Conservation (phyloP, 2,797 vertebrate species). For the Dermochelys coriacea region DNA sequence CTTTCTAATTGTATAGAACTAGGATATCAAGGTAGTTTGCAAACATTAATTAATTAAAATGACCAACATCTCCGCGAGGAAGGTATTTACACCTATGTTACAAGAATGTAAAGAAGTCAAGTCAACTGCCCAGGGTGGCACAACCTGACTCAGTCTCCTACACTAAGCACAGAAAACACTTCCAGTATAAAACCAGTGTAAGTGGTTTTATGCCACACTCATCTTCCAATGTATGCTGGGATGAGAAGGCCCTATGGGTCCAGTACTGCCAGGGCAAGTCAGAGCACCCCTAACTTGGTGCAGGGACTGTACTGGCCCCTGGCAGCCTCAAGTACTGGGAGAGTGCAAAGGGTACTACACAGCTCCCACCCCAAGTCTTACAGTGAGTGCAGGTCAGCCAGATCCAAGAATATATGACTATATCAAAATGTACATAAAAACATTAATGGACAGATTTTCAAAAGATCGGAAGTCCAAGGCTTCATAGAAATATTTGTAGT, state of each 20-base stretch:
- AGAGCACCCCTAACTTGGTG: rapidly evolving
- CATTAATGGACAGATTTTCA: neutral
- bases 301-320: neutral
- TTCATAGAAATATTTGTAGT: neutral
- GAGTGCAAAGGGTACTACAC: neutral
- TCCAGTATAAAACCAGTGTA: rapidly evolving
- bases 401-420: rapidly evolving
- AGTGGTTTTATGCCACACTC: neutral
- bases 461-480: neutral
- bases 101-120: neutral
- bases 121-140: neutral
- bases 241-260: neutral
- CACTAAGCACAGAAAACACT: neutral
- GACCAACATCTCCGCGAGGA: rapidly evolving
- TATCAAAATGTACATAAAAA: neutral
- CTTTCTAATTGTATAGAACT: neutral
- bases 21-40: neutral
- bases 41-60: neutral
- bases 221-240: neutral
- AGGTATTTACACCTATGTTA: neutral
- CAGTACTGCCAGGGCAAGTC: neutral
- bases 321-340: neutral
- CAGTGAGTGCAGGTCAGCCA: rapidly evolving
- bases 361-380: neutral
- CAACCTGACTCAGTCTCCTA: neutral